Conservation (phyloP, 1,140 invertebrate species). For the Heliconius eleuchia region DNA sequence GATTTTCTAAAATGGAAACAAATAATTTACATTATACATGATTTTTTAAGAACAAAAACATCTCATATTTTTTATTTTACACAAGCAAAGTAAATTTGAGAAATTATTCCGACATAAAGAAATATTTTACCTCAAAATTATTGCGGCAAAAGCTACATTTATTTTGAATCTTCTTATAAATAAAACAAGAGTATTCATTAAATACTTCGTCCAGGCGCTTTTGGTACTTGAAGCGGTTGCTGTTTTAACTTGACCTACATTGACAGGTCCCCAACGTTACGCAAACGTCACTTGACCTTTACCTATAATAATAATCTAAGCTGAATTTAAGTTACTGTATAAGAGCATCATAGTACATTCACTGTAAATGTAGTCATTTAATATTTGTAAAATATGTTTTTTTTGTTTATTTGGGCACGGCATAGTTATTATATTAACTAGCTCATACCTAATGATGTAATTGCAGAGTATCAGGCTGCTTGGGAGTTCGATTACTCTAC, state of each 20-base stretch:
- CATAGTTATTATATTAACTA: too few species aligned
- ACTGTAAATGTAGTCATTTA: not conserved
- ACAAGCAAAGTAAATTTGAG: not conserved
- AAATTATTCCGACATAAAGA: not conserved
- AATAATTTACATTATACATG: too few species aligned
- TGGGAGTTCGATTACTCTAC: too few species aligned
- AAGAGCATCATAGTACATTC: not conserved
- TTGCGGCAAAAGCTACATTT: slow-evolving; percentile 17
- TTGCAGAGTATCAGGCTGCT: too few species aligned
- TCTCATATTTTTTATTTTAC: too few species aligned
- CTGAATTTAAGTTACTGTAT: not conserved
- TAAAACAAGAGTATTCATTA: slow-evolving; percentile 32
- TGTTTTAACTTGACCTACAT: slow-evolving; percentile 40
- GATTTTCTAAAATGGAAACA: too few species aligned
- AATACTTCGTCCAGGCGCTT: slow-evolving; percentile 34
- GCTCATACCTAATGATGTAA: too few species aligned
- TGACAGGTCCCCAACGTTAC: slow-evolving; percentile 28
- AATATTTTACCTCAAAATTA: not conserved
- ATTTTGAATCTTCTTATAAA: slow-evolving; percentile 18
- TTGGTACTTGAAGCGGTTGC: slow-evolving; percentile 30
- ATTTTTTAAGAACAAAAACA: too few species aligned
- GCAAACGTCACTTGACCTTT: slow-evolving; percentile 31
- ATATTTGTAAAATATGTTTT: not conserved
- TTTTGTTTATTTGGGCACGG: too few species aligned
- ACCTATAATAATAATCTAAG: slow-evolving; percentile 17